Evolutionary conservation across 2,113 vertebrate species (phyloP), one percentile per base, ranked within the genome.

Genomic region (Asarcornis scutulata): DNA sequence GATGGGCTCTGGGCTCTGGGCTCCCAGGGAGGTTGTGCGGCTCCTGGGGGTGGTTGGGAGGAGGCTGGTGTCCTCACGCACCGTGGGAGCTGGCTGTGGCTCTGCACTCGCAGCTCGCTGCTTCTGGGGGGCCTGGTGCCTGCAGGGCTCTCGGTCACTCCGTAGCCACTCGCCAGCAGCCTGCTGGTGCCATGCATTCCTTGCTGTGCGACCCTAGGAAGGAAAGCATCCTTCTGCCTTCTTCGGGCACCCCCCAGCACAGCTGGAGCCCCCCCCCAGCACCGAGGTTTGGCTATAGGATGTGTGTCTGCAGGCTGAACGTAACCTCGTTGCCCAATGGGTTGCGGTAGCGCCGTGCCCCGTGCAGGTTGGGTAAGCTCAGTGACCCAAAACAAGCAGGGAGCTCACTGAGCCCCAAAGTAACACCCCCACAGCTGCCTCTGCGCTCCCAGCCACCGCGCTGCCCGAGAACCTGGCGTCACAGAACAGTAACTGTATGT

Each of bases 71-170:
- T 62, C 68, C 7, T 0, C 44, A 16, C n/a, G 42, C 38, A 22
- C 18, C 2, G 0, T 0, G 0, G 3, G 66, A 69, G 32, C 15
- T 80, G 46, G 11, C 53, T 0, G 0, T 44, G 40, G 44, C 38
- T 56, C 71, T n/a, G 21, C 86, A 64, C 42, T 79, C 5, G 0
- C 29, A n/a, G 42, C 62, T 5, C 66, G 67, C 42, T 2, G 0
- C 13, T 72, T 91, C 27, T 53, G 62, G 27, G 34, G 34, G 6
- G 22, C n/a, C 7, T 0, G 38, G 29, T 1, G 1, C 36, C 31
- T 53, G 5, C n/a, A 64, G 64, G 64, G 23, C 7, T 7, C 46
- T 64, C 1, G 2, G 11, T 13, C 34, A 2, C 52, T 77, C 23
- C 52, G 31, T 36, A 46, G 60, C 27, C 59, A 1, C 0, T 59